These are phyloP conservation scores for Colossoma macropomum DNA, from an alignment of 2,113 vertebrate species.

Conservation along the genomic window DNA sequence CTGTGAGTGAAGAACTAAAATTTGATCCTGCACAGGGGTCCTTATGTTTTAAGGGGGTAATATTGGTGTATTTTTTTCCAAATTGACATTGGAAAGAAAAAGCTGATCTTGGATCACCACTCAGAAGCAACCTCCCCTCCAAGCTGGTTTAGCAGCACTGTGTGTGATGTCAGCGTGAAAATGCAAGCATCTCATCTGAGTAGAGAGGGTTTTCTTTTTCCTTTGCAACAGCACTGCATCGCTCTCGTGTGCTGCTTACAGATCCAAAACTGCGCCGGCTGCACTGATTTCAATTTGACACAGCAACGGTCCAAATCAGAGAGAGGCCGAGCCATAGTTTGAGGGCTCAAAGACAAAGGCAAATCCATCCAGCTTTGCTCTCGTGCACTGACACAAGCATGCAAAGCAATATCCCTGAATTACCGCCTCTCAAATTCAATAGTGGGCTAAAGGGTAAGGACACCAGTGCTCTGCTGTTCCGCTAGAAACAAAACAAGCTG, in stretches of 20 bases:
- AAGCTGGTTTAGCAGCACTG: not conserved
- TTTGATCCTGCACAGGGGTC: no score
- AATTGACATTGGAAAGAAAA: no score
- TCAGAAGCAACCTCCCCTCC: not conserved
- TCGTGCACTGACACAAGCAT: constrained; percentile 42
- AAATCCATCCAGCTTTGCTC: constrained; percentile 45
- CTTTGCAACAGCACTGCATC: not conserved
- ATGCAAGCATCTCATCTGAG: not conserved
- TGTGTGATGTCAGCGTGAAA: constrained; percentile 2
- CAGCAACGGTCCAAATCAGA: constrained; percentile 23
- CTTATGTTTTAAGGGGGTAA: no score
- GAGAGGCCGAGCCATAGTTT: constrained; percentile 31
- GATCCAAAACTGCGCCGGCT: not conserved
- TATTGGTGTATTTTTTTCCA: no score
- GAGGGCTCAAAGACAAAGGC: constrained; percentile 46
- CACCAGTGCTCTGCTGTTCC: constrained; percentile 27
- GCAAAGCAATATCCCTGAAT: constrained; percentile 57
- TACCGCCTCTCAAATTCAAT: constrained; percentile 47
- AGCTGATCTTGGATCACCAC: not conserved
- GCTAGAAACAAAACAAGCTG: constrained; percentile 47
- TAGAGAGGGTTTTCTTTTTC: not conserved
- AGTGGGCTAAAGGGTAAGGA: constrained; percentile 52
- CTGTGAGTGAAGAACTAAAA: no score
- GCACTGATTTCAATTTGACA: constrained; percentile 49
- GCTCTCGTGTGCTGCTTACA: constrained; percentile 12